Evolutionary conservation across 2,797 vertebrate species (phyloP), one percentile per base, ranked within the genome.

Genomic region (Falco peregrinus): DNA sequence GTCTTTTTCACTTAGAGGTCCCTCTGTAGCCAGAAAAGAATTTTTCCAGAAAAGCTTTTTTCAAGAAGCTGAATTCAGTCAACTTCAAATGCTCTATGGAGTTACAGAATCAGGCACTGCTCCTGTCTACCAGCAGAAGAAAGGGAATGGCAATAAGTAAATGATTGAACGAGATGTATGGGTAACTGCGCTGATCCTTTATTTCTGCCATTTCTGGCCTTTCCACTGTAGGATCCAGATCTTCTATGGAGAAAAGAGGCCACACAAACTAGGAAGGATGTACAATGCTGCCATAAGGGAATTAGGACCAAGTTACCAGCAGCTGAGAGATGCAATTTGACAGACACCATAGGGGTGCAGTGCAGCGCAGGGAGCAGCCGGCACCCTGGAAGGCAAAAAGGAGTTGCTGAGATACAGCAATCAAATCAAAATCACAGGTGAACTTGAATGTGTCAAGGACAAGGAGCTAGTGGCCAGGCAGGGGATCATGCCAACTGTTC

Each of bases 371-470:
- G 41, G 43, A 93, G 85, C 50, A 69, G 76, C 61, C 29, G 25
- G n/a, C 21, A 16, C 35, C 12, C 28, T 7, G 73, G 35, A 8
- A 33, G 25, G 81, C 81, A 80, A 51, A 82, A 63, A 87, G 19
- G 28, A 83, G 26, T 50, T 33, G 14, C 69, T 61, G 77, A 56
- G 37, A 76, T 60, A 65, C 35, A 78, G 73, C n/a, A 86, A 19
- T 65, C 64, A 69, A 64, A 81, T 67, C 31, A 71, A 88, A 91
- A 41, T 53, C 67, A 18, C 70, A 48, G 64, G 63, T 90, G 83
- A 90, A 84, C 63, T 59, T 59, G 35, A 91, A 73, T 25, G 43
- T 79, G 77, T 87, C 54, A 93, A 91, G 94, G 93, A 84, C 91
- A 73, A 95, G 91, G 35, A 91, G 59, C 39, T 17, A 20, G 69